phyloP scores from a whole-genome alignment of 2,888 invertebrate genomes.

The Heliconius sara region DNA sequence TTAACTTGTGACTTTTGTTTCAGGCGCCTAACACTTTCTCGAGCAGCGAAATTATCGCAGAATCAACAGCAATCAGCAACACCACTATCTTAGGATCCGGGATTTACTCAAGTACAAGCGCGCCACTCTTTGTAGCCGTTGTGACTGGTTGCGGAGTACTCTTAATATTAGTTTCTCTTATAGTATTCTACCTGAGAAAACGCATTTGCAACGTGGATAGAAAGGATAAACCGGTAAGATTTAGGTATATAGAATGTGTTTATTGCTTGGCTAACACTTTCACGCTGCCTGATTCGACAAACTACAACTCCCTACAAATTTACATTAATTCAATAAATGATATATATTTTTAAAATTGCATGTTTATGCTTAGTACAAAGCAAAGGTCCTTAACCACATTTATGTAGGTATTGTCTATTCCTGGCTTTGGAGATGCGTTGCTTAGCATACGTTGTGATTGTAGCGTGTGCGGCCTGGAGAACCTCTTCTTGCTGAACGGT shows the following conservation, averaged over 20 bases:
- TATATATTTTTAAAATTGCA: background rate
- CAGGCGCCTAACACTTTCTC: constrained; percentile 44
- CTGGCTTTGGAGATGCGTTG: constrained; percentile 49
- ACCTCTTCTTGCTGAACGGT: constrained; percentile 88
- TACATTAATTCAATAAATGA: background rate
- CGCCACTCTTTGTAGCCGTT: constrained; percentile 55
- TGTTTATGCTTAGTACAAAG: background rate
- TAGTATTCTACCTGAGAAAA: constrained; percentile 68
- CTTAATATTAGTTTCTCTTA: constrained; percentile 59
- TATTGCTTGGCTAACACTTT: constrained; percentile 21
- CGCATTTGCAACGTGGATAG: constrained; percentile 70
- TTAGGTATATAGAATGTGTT: background rate
- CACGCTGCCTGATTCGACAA: constrained; percentile 6
- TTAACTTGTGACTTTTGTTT: background rate
- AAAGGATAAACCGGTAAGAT: constrained; percentile 74
- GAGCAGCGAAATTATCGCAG: constrained; percentile 60
- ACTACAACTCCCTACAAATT: background rate
- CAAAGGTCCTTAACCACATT: background rate
- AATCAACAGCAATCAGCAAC: constrained; percentile 60
- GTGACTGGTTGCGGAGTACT: constrained; percentile 61
- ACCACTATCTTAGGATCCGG: constrained; percentile 57
- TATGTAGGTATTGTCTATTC: constrained; percentile 18
- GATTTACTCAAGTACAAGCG: constrained; percentile 58
- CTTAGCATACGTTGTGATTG: constrained; percentile 56
- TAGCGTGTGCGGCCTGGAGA: constrained; percentile 83